These are phyloP conservation scores for Drosophila flavopinicola DNA, from an alignment of 2,888 invertebrate genomes.

Conservation along the genomic window DNA sequence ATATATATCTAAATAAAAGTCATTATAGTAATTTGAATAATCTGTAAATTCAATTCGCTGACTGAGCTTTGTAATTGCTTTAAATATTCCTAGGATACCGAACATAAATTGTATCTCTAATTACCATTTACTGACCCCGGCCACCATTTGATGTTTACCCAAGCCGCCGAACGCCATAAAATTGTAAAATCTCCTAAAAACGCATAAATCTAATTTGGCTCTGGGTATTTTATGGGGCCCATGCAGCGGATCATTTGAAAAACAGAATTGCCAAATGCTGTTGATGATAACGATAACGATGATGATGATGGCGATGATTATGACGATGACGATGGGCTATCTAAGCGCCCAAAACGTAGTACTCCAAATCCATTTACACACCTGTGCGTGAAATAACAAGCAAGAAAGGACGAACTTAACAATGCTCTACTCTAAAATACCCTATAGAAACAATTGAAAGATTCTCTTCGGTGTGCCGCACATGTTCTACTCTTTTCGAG, in stretches of 20 bases:
- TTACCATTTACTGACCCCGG: conserved; percentile 14
- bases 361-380: conserved; percentile 76
- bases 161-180: conserved; percentile 28
- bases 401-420: accelerated
- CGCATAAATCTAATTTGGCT: conserved; percentile 74
- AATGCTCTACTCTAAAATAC: conserved; percentile 6
- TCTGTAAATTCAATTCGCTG: conserved; percentile 4
- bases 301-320: conserved; percentile 34
- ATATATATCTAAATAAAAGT: not conserved
- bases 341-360: conserved; percentile 49
- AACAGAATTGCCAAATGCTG: conserved; percentile 47
- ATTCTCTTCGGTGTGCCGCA: too few relatives aligned
- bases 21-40: conserved; percentile 10
- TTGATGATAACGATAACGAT: conserved; percentile 15
- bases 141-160: conserved; percentile 52
- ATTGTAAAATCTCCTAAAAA: conserved; percentile 51
- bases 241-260: conserved; percentile 52
- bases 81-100: not conserved
- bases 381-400: conserved; percentile 40
- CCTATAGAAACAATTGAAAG: not conserved
- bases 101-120: conserved; percentile 18
- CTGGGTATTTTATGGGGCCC: conserved; percentile 59
- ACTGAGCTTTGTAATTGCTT: not conserved
- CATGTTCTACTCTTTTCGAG: too few relatives aligned
- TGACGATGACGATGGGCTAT: conserved; percentile 60